Evolutionary conservation across 2,797 vertebrate genomes (phyloP).

Genomic region (Nyctalus aviator): DNA sequence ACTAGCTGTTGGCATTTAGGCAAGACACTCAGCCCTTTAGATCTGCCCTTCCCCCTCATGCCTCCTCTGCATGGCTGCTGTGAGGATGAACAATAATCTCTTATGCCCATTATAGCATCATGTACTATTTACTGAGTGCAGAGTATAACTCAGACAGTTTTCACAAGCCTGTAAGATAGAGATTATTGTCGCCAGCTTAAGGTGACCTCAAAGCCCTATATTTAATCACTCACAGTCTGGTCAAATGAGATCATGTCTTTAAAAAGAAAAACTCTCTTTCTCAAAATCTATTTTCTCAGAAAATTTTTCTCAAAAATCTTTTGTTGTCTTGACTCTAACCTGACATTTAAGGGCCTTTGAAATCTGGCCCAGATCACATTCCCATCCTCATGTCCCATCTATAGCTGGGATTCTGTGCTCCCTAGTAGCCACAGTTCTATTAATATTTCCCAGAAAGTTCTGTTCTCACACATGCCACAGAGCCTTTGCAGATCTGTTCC

Average conservation of each 20-base stretch:
- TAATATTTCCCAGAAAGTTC: neutral
- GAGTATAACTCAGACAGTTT: neutral
- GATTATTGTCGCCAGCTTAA: neutral
- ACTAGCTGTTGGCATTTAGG: neutral
- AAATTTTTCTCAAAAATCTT: neutral
- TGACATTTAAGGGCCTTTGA: neutral
- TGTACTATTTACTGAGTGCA: neutral
- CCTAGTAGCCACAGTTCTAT: neutral
- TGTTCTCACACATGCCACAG: neutral
- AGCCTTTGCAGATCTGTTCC: neutral
- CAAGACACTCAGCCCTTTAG: neutral
- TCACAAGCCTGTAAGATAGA: neutral
- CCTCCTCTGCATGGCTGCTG: neutral
- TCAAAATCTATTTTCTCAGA: neutral
- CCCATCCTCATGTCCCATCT: neutral
- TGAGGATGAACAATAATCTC: neutral
- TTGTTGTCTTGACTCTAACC: neutral
- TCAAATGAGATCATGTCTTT: neutral
- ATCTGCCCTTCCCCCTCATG: neutral
- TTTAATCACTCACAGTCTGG: neutral
- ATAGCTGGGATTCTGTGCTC: neutral
- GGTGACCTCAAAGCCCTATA: neutral
- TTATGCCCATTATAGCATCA: neutral
- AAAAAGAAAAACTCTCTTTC: constrained; percentile 23
- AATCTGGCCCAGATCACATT: neutral